Evolutionary conservation across 35 echinoderm and acorn worm genomes (phyloP).

Genomic region (Heliocidaris erythrogramma): DNA sequence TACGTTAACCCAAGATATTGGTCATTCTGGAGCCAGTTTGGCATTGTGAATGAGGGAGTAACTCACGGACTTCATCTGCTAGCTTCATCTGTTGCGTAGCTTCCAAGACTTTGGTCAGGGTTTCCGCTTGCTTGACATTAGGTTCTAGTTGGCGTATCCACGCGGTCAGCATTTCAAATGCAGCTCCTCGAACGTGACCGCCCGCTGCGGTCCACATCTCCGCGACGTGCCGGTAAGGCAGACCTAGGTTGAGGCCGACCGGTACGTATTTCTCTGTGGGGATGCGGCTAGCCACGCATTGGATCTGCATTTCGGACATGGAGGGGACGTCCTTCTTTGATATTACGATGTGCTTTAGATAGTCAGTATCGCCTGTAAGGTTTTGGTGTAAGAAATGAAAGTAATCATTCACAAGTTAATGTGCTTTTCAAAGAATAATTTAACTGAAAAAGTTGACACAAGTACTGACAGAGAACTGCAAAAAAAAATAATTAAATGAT

Average conservation of each 20-base stretch:
- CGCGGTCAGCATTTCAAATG: background rate
- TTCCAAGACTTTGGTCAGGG: background rate
- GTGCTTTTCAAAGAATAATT: too few relatives aligned
- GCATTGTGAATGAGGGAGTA: too few relatives aligned
- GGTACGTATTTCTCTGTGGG: constrained; percentile 20
- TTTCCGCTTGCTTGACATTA: background rate
- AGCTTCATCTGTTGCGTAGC: background rate
- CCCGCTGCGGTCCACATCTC: background rate
- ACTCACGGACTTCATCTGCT: constrained; percentile 19
- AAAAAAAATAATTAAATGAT: too few relatives aligned
- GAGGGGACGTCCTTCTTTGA: background rate
- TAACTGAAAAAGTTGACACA: too few relatives aligned
- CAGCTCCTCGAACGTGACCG: background rate
- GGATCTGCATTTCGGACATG: background rate
- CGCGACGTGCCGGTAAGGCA: background rate
- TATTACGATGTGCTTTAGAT: background rate
- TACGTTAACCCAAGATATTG: too few relatives aligned
- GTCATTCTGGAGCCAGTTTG: too few relatives aligned
- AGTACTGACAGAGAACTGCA: too few relatives aligned
- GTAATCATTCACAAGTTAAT: too few relatives aligned
- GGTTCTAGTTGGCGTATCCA: background rate
- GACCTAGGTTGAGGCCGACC: background rate
- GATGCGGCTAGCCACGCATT: background rate
- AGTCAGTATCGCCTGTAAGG: background rate
- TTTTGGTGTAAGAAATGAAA: background rate